A percentile compares a stretch with the other conserved stretches of the same genome.
phyloP scores from a whole-genome alignment of 2,797 vertebrate genomes.

The Sylvilagus floridanus region DNA sequence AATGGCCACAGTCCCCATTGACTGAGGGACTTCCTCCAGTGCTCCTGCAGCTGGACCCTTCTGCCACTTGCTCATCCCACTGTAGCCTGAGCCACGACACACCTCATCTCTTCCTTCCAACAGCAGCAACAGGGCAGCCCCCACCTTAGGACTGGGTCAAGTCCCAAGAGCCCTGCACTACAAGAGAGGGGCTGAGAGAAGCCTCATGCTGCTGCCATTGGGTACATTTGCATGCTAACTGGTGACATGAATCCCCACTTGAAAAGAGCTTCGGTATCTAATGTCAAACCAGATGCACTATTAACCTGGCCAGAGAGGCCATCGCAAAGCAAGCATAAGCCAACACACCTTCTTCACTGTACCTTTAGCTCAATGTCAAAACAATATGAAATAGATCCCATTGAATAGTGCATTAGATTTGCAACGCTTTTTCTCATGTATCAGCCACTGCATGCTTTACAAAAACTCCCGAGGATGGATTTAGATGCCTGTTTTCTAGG shows the following conservation, averaged over 20 bases:
- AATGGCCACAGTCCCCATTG: not conserved
- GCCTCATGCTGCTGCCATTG: not conserved
- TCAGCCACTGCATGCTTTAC: not conserved
- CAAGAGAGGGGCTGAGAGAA: not conserved
- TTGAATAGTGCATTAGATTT: not conserved
- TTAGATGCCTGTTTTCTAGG: not conserved
- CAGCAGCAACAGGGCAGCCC: not conserved
- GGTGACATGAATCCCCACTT: not conserved
- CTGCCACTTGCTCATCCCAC: not conserved
- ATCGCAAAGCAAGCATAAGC: not conserved
- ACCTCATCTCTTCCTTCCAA: not conserved
- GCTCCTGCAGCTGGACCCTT: not conserved
- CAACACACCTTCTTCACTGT: not conserved
- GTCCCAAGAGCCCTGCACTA: not conserved
- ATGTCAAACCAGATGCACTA: not conserved
- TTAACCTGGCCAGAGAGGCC: not conserved
- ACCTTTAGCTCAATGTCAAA: constrained; percentile 25
- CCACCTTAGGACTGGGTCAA: not conserved
- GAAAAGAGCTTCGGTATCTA: not conserved
- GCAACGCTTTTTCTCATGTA: not conserved
- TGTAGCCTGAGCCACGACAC: not conserved
- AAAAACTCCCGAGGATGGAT: not conserved
- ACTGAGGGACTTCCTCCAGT: not conserved
- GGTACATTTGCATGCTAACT: not conserved
- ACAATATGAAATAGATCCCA: not conserved